Evolutionary conservation across 2,113 vertebrate genomes (phyloP).

Genomic region (Gulo gulo): DNA sequence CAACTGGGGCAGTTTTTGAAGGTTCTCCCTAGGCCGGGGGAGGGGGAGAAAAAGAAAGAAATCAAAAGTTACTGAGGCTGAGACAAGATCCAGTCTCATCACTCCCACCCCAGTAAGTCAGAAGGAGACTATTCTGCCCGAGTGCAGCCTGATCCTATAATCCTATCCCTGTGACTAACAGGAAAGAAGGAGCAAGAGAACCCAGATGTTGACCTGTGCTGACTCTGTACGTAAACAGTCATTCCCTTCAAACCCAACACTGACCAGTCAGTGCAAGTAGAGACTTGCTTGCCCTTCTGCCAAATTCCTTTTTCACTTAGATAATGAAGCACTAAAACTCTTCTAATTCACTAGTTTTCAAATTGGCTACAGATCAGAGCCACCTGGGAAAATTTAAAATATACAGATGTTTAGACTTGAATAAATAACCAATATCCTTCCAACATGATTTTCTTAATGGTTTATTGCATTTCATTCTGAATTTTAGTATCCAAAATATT

Average conservation of each 20-base stretch:
- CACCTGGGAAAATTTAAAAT: neutral
- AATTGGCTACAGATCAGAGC: conserved; percentile 1
- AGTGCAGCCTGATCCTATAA: neutral
- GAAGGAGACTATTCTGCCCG: neutral
- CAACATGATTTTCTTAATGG: neutral
- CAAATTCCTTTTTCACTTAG: conserved; percentile 22
- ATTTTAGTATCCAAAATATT: conserved; percentile 14
- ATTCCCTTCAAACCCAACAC: conserved; percentile 6
- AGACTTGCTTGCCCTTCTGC: neutral
- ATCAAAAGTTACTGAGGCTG: neutral
- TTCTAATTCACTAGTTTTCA: conserved; percentile 32
- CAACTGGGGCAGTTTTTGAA: conserved; percentile 95
- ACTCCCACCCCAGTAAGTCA: neutral
- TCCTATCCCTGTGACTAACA: neutral
- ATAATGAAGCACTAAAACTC: conserved; percentile 27
- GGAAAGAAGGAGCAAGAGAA: neutral
- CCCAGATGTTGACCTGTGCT: neutral
- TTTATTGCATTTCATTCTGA: neutral
- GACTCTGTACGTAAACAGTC: neutral
- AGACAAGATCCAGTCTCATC: neutral
- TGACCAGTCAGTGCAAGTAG: neutral
- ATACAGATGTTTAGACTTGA: neutral
- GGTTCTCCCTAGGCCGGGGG: conserved; percentile 88
- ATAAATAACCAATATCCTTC: neutral
- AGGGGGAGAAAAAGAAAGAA: neutral